Evolutionary conservation across 2,888 invertebrate genomes (phyloP).

Genomic region (Melipona bicolor): DNA sequence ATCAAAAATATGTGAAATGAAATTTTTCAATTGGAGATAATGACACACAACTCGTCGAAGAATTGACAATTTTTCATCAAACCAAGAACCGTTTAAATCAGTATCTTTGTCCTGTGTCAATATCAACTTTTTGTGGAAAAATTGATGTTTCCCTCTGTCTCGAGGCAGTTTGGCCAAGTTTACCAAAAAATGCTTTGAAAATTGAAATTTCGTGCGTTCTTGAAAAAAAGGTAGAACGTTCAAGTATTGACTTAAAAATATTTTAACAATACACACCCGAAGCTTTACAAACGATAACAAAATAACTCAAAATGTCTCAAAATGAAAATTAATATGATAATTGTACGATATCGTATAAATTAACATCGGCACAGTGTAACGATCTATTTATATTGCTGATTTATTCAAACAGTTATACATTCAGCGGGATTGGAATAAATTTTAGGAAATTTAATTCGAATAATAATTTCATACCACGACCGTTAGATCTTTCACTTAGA

Average conservation of each 20-base stretch:
- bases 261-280: neutral
- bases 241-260: neutral
- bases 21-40: too few species aligned
- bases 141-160: too few species aligned
- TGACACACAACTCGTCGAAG: too few species aligned
- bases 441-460: neutral
- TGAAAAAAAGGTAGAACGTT: neutral
- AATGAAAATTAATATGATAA: neutral
- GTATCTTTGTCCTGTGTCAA: too few species aligned
- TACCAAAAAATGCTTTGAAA: too few species aligned
- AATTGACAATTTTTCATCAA: too few species aligned
- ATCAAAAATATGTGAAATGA: too few species aligned
- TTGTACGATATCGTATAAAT: neutral
- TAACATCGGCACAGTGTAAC: neutral
- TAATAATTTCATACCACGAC: neutral
- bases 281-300: neutral
- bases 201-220: neutral
- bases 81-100: too few species aligned
- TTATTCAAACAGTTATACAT: neutral
- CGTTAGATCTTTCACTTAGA: too few species aligned
- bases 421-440: neutral
- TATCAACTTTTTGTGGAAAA: too few species aligned
- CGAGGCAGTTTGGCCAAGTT: too few species aligned
- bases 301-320: neutral
- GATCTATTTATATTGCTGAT: neutral